Evolutionary conservation across 2,113 vertebrate species (phyloP), one percentile per base, ranked within the genome.

Genomic region (Vulpes ferrilata): DNA sequence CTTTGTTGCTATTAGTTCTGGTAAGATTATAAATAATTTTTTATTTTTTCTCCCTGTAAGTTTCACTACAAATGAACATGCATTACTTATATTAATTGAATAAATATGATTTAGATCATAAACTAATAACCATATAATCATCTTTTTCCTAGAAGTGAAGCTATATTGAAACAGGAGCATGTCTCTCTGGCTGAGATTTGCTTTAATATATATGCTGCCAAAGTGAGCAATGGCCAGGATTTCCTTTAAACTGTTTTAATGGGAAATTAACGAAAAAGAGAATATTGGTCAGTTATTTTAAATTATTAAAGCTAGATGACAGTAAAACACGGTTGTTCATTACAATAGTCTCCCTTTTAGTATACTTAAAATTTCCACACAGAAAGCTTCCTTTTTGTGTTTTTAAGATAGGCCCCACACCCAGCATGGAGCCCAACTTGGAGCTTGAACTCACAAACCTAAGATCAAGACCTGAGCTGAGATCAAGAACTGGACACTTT

Each of bases 41-140:
- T 79, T 53, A 19, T 35, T 74, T 95, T 62, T 12, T 27, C 5
- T 59, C 13, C 15, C 35, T 67, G 25, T 81, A 82, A 38, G 12
- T 81, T 93, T 96, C 62, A 80, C 67, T 59, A 94, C 51, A 84
- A 90, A 93, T 76, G 9, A 88, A 81, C 32, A 92, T 8, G 1
- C 22, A 51, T 30, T 93, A 85, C 19, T 92, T 51, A 62, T 2
- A 30, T 43, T 53, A 95, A 93, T 0, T 87, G 32, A 95, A 51
- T 38, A 79, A 84, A 86, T 81, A 60, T 71, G 10, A 80, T 55
- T 12, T 35, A 12, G 32, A 83, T 62, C 48, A 69, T 25, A 7
- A 59, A 32, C 23, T 35, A 81, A 57, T 65, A 17, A 92, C 11
- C 7, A 9, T 20, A 10, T 48, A 55, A 55, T 78, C 48, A 51